A percentile compares a stretch with the other conserved stretches of the same genome.
Evolutionary conservation across 2,888 invertebrate genomes (phyloP).

Genomic region (Corythucha ciliata): DNA sequence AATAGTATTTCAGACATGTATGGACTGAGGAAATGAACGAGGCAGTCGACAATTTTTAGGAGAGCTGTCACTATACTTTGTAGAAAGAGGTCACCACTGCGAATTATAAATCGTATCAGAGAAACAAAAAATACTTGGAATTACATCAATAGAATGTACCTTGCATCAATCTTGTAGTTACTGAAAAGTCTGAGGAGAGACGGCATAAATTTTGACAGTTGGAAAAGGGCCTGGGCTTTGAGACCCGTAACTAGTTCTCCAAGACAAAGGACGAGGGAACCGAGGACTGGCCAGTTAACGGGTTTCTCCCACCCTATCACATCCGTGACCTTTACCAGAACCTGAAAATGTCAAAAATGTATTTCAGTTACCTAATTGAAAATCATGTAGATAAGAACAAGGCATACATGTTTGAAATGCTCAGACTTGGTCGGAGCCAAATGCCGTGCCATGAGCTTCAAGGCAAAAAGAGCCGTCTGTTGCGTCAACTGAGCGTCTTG

Average conservation of each 20-base stretch:
- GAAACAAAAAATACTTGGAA: background rate
- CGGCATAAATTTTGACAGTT: constrained; percentile 72
- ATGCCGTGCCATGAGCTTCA: constrained; percentile 71
- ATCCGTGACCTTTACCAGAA: constrained; percentile 57
- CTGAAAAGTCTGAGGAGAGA: constrained; percentile 38
- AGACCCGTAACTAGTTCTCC: constrained; percentile 69
- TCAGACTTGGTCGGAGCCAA: constrained; percentile 58
- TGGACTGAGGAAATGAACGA: constrained; percentile 76
- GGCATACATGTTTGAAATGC: constrained; percentile 53
- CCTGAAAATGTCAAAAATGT: constrained; percentile 39
- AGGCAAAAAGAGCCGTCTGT: constrained; percentile 70
- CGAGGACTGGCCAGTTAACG: constrained; percentile 48
- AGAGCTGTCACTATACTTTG: constrained; percentile 67
- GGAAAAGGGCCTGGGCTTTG: constrained; percentile 62
- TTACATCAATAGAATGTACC: constrained; percentile 20
- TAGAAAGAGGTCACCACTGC: constrained; percentile 49
- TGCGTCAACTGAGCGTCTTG: constrained; percentile 45
- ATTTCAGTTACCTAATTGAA: background rate
- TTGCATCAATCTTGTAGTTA: constrained; percentile 16
- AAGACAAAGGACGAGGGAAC: constrained; percentile 64
- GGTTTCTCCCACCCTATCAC: constrained; percentile 46
- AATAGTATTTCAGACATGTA: constrained; percentile 64
- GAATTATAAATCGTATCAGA: constrained; percentile 9
- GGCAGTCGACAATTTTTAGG: constrained; percentile 69
- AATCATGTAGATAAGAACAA: background rate